Evolutionary conservation across 2,888 invertebrate genomes (phyloP).

Genomic region (Ethmia dodecea): DNA sequence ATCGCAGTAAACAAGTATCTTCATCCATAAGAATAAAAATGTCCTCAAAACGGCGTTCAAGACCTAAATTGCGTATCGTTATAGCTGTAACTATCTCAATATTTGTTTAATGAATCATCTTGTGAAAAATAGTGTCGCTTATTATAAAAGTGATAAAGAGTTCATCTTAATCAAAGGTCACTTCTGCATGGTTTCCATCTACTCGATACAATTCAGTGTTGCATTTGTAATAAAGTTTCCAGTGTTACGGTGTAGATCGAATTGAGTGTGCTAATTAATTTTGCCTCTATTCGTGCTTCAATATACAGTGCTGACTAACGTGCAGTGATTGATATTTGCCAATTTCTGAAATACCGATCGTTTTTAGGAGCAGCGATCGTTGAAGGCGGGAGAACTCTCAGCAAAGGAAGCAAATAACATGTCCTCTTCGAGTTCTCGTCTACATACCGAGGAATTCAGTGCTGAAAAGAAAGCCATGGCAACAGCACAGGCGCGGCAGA

Average conservation of each 20-base stretch:
- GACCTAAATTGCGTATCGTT: constrained; percentile 66
- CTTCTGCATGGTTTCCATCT: constrained; percentile 16
- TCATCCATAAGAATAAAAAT: constrained; percentile 37
- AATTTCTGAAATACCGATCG: not conserved
- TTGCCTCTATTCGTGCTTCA: not conserved
- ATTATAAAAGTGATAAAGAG: constrained; percentile 39
- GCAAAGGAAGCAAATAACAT: constrained; percentile 92
- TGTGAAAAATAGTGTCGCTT: constrained; percentile 35
- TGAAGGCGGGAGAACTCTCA: constrained; percentile 89
- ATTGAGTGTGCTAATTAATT: constrained; percentile 3
- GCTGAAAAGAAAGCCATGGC: constrained; percentile 88
- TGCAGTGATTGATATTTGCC: constrained; percentile 1
- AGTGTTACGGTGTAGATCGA: constrained; percentile 1
- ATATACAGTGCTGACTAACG: not conserved
- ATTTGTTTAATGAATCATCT: constrained; percentile 53
- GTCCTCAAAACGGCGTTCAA: constrained; percentile 62
- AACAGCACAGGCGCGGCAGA: constrained; percentile 87
- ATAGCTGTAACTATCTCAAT: constrained; percentile 68
- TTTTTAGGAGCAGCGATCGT: constrained; percentile 86
- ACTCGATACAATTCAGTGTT: not conserved
- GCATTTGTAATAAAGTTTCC: constrained; percentile 1
- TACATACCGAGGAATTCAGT: constrained; percentile 91
- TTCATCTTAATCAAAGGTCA: constrained; percentile 33
- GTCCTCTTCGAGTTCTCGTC: constrained; percentile 88
- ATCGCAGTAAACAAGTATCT: constrained; percentile 40